These are phyloP conservation scores for Pegoplata infirma DNA, from an alignment of 2,888 invertebrate species.

Conservation along the genomic window DNA sequence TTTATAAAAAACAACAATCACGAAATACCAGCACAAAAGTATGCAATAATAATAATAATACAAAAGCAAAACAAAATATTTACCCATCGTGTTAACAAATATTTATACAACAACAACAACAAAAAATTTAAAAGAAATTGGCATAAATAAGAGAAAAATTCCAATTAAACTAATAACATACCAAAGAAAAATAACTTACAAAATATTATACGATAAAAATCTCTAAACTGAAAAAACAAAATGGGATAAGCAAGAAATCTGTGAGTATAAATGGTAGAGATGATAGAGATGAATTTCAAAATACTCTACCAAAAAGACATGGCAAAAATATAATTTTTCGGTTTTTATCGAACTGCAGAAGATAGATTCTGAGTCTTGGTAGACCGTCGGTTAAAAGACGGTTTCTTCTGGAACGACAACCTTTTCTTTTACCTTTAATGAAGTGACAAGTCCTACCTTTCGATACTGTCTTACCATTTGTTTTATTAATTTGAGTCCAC, in stretches of 20 bases:
- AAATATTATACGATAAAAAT: conserved; percentile 52
- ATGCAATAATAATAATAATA: conserved; percentile 59
- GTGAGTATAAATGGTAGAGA: too few species aligned
- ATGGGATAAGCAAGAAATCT: neutral
- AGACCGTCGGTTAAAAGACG: too few species aligned
- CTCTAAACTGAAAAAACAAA: conserved; percentile 2
- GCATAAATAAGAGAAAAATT: conserved; percentile 57
- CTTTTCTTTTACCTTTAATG: too few species aligned
- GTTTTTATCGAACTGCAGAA: too few species aligned
- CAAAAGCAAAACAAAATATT: conserved; percentile 44
- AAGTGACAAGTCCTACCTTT: too few species aligned
- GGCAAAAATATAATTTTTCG: too few species aligned
- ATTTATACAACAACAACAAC: neutral
- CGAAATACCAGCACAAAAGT: conserved; percentile 61
- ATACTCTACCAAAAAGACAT: too few species aligned
- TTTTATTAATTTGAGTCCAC: too few species aligned
- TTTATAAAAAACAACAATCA: conserved; percentile 32
- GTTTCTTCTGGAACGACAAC: too few species aligned
- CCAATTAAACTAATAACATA: conserved; percentile 60
- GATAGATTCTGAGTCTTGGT: too few species aligned
- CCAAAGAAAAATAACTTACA: conserved; percentile 40
- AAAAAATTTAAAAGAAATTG: conserved; percentile 33
- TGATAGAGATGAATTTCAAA: too few species aligned
- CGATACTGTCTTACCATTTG: too few species aligned
- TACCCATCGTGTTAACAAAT: conserved; percentile 22